phyloP scores from a whole-genome alignment of 2,888 invertebrate species.

The Epistrophella euchroma region DNA sequence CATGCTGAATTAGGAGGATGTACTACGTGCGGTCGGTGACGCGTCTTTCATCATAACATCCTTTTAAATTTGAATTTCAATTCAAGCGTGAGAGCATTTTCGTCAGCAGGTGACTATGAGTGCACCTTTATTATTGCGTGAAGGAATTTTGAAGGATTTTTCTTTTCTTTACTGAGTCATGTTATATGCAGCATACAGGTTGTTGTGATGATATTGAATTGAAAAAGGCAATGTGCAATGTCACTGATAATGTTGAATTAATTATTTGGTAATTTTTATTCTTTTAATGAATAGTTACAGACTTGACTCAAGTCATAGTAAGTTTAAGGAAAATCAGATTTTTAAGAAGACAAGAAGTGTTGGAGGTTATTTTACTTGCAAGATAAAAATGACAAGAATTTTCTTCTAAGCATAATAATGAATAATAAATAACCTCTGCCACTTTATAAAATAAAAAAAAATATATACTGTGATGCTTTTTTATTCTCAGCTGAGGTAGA shows the following conservation, averaged over 20 bases:
- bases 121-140: neutral
- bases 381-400: too few species aligned
- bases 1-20: slow-evolving; percentile 27
- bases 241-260: slow-evolving; percentile 1
- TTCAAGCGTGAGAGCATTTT: slow-evolving; percentile 58
- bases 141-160: slow-evolving; percentile 23
- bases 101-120: slow-evolving; percentile 23
- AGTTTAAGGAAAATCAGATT: too few species aligned
- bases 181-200: slow-evolving; percentile 10
- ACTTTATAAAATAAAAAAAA: too few species aligned
- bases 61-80: slow-evolving; percentile 58
- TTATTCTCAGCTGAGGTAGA: too few species aligned
- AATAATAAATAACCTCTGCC: too few species aligned
- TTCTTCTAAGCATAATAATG: too few species aligned
- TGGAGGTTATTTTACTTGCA: too few species aligned
- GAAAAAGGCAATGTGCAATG: neutral
- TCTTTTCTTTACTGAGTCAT: neutral
- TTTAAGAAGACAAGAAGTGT: too few species aligned
- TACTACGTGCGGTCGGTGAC: slow-evolving; percentile 12
- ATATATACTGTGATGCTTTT: too few species aligned
- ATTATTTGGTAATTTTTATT: neutral
- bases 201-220: slow-evolving; percentile 14
- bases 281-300: too few species aligned
- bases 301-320: too few species aligned
- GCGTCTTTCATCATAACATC: slow-evolving; percentile 33